A percentile compares a stretch with the other conserved stretches of the same genome.
Conservation (phyloP, 92 coral and sea anemone species). For the Muricea muricata region DNA sequence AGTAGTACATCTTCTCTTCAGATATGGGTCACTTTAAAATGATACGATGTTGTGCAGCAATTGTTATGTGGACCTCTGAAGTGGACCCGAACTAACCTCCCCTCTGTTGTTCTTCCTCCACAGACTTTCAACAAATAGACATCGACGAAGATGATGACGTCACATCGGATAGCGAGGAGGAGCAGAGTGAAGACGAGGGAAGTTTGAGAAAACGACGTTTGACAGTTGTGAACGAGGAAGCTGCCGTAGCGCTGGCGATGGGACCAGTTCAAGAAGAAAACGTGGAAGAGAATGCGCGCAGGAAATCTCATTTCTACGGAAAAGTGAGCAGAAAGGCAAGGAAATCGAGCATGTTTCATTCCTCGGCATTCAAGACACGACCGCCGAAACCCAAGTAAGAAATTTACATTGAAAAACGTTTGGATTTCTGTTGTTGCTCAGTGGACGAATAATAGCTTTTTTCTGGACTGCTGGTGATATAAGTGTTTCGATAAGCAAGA, state of each 20-base stretch:
- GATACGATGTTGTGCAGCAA: no score
- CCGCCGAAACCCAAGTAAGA: slow-evolving; percentile 89
- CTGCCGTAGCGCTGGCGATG: slow-evolving; percentile 28
- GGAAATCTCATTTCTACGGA: slow-evolving; percentile 86
- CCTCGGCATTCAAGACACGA: slow-evolving; percentile 49
- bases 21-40: no score
- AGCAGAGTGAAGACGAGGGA: slow-evolving; percentile 19
- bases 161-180: slow-evolving; percentile 38
- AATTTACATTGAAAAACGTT: no score
- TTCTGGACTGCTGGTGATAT: no score
- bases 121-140: slow-evolving; percentile 43
- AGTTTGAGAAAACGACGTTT: slow-evolving; percentile 52
- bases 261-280: not conserved
- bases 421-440: no score
- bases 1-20: no score
- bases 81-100: no score
- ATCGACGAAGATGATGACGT: slow-evolving; percentile 58
- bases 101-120: not conserved
- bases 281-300: slow-evolving; percentile 38
- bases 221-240: slow-evolving; percentile 50
- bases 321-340: slow-evolving; percentile 45
- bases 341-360: slow-evolving; percentile 20
- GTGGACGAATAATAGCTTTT: no score
- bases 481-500: no score
- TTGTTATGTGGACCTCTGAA: no score